Base-by-base conservation (phyloP, 2,888 invertebrate species). In the Lymantria monacha region DNA sequence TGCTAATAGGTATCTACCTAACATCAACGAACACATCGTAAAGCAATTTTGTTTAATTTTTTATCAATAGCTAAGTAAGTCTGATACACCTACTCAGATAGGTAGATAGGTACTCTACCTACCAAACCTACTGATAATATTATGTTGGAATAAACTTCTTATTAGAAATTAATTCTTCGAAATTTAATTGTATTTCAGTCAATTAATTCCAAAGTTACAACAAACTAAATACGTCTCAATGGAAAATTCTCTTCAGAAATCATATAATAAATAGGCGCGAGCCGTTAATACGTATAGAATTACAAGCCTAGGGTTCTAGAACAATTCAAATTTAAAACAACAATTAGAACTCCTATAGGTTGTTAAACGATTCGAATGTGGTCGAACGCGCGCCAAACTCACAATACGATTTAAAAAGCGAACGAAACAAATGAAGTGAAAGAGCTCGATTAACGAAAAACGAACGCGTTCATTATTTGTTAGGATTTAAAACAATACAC, bases 221-320 rank as follows among this genome's bases (percentile, higher is more conserved):
- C 22, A 22, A 22, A 22, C 22, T 22, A 22, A 22, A 22, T 22
- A 22, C 22, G 5, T 22, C 5, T 5, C 22, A 22, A 53, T 55
- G 44, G 46, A 30, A 60, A 59, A 46, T 44, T 30, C 42, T 53
- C 48, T 62, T 42, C 22, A 50, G 22, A 61, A 69, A 71, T 64
- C 76, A 76, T 79, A 77, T 86, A 81, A 82, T 77, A 74, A 62
- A 57, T 59, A 49, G 61, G 63, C 62, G 70, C 66, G 66, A 75
- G 75, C 84, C 84, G 83, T 86, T 90, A 90, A 91, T 90, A 87
- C 88, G 76, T 90, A 91, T 91, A 87, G 88, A 87, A 81, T 91
- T 90, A 84, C 91, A 74, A 72, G 69, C 70, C 22, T 74, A 74
- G 72, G 74, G 74, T 77, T 73, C 70, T 70, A 81, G 76, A 79